Evolutionary conservation across 2,888 invertebrate species (phyloP), one percentile per base, ranked within the genome.

Genomic region (Vandiemenella viatica): DNA sequence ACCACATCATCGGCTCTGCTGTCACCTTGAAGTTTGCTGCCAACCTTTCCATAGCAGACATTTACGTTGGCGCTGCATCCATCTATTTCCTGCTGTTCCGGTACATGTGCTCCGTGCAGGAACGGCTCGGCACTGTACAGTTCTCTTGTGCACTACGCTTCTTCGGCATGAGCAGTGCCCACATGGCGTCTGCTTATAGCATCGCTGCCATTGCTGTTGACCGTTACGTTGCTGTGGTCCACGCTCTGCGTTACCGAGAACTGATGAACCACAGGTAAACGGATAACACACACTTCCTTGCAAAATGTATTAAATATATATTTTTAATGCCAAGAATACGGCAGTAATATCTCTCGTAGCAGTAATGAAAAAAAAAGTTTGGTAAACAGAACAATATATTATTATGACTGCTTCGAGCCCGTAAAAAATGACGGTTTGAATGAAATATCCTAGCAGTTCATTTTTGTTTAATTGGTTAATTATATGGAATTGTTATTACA

Each of bases 141-240:
- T 20, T 15, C 18, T 37, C 41, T n/a, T 54, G 54, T 23, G n/a
- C 51, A 40, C 22, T 38, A 3, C 45, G 50, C 21, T 52, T 53
- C 49, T 44, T 37, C 13, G 21, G 45, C 22, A 49, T 48, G 22
- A 47, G 45, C 23, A 23, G 22, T 19, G 23, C 53, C 13, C 45
- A 48, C 19, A 23, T 41, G 8, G 48, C 46, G 5, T 53, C 53
- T 2, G 48, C 43, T n/a, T 48, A 43, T 38, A 45, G 47, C 26
- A 32, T 53, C 23, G 38, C 50, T n/a, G 48, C 43, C 17, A 50
- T 54, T 20, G 50, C 51, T 15, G 37, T 52, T 6, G 54, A 54
- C 43, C 37, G 54, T 2, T 54, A 54, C 49, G 43, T 51, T 20
- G 54, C 54, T 15, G 48, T 54, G 32, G 50, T 54, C 13, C 49